Conservation (phyloP, 2,113 vertebrate species). For the Alosa alosa region DNA sequence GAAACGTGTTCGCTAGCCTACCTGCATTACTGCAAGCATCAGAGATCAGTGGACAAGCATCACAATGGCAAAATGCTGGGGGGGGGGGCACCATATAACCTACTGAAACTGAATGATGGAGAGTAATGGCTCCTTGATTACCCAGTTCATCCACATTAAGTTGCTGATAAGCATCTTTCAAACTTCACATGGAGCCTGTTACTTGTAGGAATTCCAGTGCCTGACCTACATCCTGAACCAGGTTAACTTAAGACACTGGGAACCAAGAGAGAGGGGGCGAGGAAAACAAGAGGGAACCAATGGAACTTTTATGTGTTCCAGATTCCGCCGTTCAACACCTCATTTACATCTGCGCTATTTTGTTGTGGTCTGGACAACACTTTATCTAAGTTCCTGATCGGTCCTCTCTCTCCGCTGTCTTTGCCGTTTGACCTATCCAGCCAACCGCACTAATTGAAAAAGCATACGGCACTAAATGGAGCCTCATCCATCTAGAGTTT, state of each 20-base stretch:
- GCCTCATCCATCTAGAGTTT: slow-evolving; percentile 58
- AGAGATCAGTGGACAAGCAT: not conserved
- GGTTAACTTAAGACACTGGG: not conserved
- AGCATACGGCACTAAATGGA: slow-evolving; percentile 55
- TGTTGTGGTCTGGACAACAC: slow-evolving; percentile 32
- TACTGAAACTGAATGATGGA: not conserved
- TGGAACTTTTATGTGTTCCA: not conserved
- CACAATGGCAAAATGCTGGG: not conserved
- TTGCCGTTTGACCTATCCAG: slow-evolving; percentile 38
- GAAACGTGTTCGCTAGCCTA: not conserved
- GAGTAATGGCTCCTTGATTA: not conserved
- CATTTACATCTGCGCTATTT: slow-evolving; percentile 31
- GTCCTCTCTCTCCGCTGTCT: slow-evolving; percentile 22
- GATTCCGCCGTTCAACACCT: slow-evolving; percentile 14
- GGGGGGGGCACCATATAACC: not conserved
- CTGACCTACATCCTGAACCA: slow-evolving; percentile 9
- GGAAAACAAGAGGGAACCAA: not conserved
- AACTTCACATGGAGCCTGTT: not conserved
- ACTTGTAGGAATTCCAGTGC: slow-evolving; percentile 6
- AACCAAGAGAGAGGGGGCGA: not conserved
- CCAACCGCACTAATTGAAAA: slow-evolving; percentile 64
- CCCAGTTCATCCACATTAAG: not conserved
- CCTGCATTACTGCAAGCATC: not conserved
- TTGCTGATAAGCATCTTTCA: not conserved
- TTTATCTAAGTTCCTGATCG: slow-evolving; percentile 28